Conservation (phyloP, 1,140 invertebrate species). For the Listronotus oregonensis region DNA sequence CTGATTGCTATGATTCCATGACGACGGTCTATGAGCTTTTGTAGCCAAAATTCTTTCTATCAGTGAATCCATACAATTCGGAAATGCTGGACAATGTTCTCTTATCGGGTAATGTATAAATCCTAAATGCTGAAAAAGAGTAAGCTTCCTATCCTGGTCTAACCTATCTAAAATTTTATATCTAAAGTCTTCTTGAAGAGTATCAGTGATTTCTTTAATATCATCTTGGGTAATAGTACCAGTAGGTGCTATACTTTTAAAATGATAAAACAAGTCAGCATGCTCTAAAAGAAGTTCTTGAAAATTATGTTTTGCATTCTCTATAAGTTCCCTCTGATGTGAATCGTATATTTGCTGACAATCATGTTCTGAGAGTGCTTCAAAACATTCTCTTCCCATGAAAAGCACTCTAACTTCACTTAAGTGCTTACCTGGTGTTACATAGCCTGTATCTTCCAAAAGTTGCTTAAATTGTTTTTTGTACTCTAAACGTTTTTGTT, state of each 20-base stretch:
- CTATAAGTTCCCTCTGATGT: slow-evolving; percentile 90
- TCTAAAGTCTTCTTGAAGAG: slow-evolving; percentile 88
- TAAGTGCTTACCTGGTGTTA: slow-evolving; percentile 90
- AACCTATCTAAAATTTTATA: slow-evolving; percentile 91
- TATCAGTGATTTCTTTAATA: slow-evolving; percentile 91
- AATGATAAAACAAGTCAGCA: slow-evolving; percentile 92
- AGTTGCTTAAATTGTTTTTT: slow-evolving; percentile 93
- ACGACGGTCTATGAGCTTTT: slow-evolving; percentile 70
- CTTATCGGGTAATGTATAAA: slow-evolving; percentile 94
- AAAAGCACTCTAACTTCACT: slow-evolving; percentile 92
- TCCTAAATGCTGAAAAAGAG: slow-evolving; percentile 93
- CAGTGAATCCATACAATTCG: slow-evolving; percentile 88
- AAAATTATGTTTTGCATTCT: slow-evolving; percentile 90
- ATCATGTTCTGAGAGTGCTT: slow-evolving; percentile 86
- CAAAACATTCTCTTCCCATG: slow-evolving; percentile 94
- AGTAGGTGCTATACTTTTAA: slow-evolving; percentile 86
- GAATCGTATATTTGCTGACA: slow-evolving; percentile 93
- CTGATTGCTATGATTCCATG: slow-evolving; percentile 71
- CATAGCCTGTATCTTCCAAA: slow-evolving; percentile 92
- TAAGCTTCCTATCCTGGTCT: slow-evolving; percentile 92
- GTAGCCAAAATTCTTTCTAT: slow-evolving; percentile 76
- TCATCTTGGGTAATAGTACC: slow-evolving; percentile 93
- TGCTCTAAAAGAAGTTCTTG: slow-evolving; percentile 92
- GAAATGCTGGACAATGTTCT: slow-evolving; percentile 90
- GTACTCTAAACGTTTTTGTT: slow-evolving; percentile 89